Conservation (phyloP, 2,888 invertebrate species). For the Nipponacmea schrenckii region DNA sequence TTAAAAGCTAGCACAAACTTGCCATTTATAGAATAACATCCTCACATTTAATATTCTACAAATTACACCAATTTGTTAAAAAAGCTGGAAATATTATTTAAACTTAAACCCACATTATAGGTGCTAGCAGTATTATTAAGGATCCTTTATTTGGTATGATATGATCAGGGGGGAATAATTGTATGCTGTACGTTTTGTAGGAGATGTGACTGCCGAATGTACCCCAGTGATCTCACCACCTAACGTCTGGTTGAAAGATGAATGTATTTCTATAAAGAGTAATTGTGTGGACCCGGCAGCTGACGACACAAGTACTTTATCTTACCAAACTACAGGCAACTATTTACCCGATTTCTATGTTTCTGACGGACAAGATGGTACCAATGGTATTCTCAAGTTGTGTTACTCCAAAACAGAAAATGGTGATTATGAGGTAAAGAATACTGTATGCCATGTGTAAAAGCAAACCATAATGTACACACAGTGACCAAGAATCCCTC, state of each 20-base stretch:
- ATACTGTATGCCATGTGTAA: too few relatives aligned
- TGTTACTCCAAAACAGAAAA: slow-evolving; percentile 7
- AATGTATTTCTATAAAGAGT: not conserved
- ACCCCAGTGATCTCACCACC: not conserved
- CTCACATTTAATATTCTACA: too few relatives aligned
- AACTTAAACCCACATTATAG: too few relatives aligned
- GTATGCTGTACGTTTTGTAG: not conserved
- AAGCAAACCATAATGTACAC: too few relatives aligned
- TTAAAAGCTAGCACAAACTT: too few relatives aligned
- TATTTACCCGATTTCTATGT: slow-evolving; percentile 26
- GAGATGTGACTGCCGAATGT: slow-evolving; percentile 11
- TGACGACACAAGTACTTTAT: slow-evolving; percentile 14
- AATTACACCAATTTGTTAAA: too few relatives aligned
- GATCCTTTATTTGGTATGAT: too few relatives aligned
- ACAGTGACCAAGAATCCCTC: too few relatives aligned
- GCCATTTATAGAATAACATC: too few relatives aligned
- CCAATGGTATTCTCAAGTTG: not conserved
- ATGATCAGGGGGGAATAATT: too few relatives aligned
- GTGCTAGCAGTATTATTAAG: too few relatives aligned
- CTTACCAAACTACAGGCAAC: slow-evolving; percentile 24
- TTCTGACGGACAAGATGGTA: not conserved
- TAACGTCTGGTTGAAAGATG: slow-evolving; percentile 14
- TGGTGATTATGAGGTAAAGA: slow-evolving; percentile 13
- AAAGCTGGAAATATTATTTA: too few relatives aligned
- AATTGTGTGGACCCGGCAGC: slow-evolving; percentile 12